phyloP scores from a whole-genome alignment of 1,140 invertebrate genomes.

The Bathynomus jamesi region DNA sequence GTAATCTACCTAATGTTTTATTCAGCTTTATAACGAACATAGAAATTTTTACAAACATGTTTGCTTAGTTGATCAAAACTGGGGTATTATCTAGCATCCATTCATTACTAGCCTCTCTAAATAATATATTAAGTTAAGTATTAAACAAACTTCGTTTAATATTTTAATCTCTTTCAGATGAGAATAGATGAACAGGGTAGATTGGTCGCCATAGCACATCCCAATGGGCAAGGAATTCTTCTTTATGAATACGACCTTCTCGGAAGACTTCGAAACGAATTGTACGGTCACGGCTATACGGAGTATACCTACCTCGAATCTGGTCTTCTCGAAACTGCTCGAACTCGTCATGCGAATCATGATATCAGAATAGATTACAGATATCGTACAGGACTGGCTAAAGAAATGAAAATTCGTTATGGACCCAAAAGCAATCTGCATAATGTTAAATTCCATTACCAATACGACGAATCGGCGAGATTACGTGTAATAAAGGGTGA shows the following conservation, averaged over 20 bases:
- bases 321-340: constrained; percentile 67
- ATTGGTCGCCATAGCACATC: constrained; percentile 29
- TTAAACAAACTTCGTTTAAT: too few relatives aligned
- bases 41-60: too few relatives aligned
- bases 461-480: constrained; percentile 79
- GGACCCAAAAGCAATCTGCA: constrained; percentile 72
- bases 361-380: constrained; percentile 67
- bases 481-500: constrained; percentile 69
- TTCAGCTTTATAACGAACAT: too few relatives aligned
- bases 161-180: constrained; percentile 22
- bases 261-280: constrained; percentile 80
- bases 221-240: constrained; percentile 53
- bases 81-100: too few relatives aligned
- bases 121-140: too few relatives aligned
- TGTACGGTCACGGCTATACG: constrained; percentile 83
- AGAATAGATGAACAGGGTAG: constrained; percentile 29
- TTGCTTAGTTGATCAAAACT: too few relatives aligned
- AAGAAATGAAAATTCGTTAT: constrained; percentile 77
- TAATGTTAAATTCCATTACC: constrained; percentile 78
- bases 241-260: constrained; percentile 80
- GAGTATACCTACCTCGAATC: constrained; percentile 79
- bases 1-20: too few relatives aligned
- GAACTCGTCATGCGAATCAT: constrained; percentile 79
- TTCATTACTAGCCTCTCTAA: too few relatives aligned
- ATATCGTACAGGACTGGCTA: constrained; percentile 79